These are phyloP conservation scores for Lucifuga dentata DNA, from an alignment of 2,113 vertebrate species.

Conservation along the genomic window DNA sequence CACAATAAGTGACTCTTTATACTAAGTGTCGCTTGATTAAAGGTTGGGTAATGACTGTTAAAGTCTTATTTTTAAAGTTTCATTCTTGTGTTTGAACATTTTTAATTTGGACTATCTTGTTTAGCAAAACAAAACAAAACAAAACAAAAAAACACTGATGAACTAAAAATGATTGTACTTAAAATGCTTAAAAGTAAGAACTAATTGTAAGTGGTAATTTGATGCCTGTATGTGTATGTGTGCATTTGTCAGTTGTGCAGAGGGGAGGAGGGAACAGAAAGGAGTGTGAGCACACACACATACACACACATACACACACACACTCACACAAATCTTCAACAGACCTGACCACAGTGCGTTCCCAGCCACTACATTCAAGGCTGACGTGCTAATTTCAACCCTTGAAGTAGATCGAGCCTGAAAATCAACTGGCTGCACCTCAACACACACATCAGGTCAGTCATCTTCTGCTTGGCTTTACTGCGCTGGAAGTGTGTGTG, in stretches of 20 bases:
- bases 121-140: too few species aligned
- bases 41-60: too few species aligned
- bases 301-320: too few species aligned
- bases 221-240: constrained; percentile 56
- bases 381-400: neutral
- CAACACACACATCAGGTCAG: constrained; percentile 61
- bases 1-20: too few species aligned
- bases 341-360: constrained; percentile 22
- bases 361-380: neutral
- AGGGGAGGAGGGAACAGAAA: constrained; percentile 42
- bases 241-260: constrained; percentile 13
- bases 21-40: too few species aligned
- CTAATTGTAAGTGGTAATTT: constrained; percentile 30
- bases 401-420: neutral
- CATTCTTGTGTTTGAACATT: too few species aligned
- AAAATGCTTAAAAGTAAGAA: neutral
- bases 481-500: neutral
- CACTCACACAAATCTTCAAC: neutral
- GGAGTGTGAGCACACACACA: neutral
- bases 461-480: constrained; percentile 37
- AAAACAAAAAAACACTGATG: too few species aligned
- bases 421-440: neutral
- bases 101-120: too few species aligned
- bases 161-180: too few species aligned
- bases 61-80: too few species aligned